A percentile compares a stretch with the other conserved stretches of the same genome.
Evolutionary conservation across 2,888 invertebrate genomes (phyloP).

Genomic region (Brachyptera risi): DNA sequence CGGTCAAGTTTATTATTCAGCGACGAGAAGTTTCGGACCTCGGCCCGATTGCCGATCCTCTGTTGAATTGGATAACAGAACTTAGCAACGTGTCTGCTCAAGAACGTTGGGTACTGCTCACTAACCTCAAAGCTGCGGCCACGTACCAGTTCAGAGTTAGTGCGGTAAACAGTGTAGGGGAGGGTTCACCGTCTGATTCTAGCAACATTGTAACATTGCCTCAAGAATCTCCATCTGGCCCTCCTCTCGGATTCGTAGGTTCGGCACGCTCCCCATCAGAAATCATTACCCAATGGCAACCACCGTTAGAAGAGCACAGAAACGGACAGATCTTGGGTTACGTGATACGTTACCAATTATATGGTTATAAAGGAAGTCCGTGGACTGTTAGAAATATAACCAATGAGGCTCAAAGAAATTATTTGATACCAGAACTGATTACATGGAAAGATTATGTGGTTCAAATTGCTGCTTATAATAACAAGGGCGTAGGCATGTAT

Average conservation of each 20-base stretch:
- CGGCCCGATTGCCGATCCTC: slow-evolving; percentile 79
- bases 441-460: slow-evolving; percentile 98
- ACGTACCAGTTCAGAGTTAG: slow-evolving; percentile 96
- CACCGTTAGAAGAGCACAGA: slow-evolving; percentile 88
- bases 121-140: slow-evolving; percentile 87
- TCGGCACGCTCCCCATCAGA: slow-evolving; percentile 91
- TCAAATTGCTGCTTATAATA: slow-evolving; percentile 95
- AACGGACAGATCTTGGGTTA: slow-evolving; percentile 95
- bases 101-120: slow-evolving; percentile 74
- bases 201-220: slow-evolving; percentile 88
- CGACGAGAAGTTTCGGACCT: slow-evolving; percentile 83
- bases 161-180: slow-evolving; percentile 93
- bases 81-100: slow-evolving; percentile 77
- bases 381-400: slow-evolving; percentile 91
- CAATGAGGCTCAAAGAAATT: slow-evolving; percentile 88
- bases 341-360: slow-evolving; percentile 83
- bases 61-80: slow-evolving; percentile 85
- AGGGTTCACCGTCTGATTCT: slow-evolving; percentile 86
- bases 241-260: slow-evolving; percentile 91
- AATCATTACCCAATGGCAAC: slow-evolving; percentile 96
- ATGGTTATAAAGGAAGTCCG: slow-evolving; percentile 70
- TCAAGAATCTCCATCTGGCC: slow-evolving; percentile 96
- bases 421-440: slow-evolving; percentile 86
- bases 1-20: slow-evolving; percentile 88
- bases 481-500: slow-evolving; percentile 91